A percentile compares a stretch with the other conserved stretches of the same genome.
phyloP scores from a whole-genome alignment of 2,113 vertebrate genomes.

The Prietella phreatophila region DNA sequence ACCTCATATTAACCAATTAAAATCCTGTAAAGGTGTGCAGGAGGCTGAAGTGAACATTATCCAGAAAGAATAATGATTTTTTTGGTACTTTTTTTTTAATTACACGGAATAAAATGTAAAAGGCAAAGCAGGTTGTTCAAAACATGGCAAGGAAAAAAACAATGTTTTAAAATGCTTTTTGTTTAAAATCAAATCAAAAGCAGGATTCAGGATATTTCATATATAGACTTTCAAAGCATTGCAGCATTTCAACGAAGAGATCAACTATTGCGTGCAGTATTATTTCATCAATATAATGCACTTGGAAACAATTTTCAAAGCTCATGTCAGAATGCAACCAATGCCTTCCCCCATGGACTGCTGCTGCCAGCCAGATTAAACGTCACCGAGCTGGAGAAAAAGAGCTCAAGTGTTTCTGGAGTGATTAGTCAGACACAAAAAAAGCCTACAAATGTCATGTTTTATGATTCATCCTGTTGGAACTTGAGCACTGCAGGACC shows the following conservation, averaged over 20 bases:
- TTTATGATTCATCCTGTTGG: constrained; percentile 50
- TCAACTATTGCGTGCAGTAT: neutral
- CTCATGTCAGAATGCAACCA: neutral
- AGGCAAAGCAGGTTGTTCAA: neutral
- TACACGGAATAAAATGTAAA: neutral
- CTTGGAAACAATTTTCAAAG: neutral
- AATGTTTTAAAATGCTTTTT: neutral
- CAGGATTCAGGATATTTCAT: neutral
- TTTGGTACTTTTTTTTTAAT: neutral
- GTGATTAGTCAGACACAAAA: neutral
- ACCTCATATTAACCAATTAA: constrained; percentile 6
- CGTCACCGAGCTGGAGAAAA: neutral
- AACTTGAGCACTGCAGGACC: constrained; percentile 23
- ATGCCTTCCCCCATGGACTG: neutral
- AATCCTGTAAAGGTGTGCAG: constrained; percentile 11
- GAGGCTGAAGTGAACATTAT: constrained; percentile 1
- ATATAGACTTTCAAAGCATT: neutral
- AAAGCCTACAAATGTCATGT: constrained; percentile 44
- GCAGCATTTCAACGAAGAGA: neutral
- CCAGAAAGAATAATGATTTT: neutral
- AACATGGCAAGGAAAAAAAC: neutral
- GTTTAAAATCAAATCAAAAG: neutral
- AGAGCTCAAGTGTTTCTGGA: constrained; percentile 29
- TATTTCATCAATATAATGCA: neutral
- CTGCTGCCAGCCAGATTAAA: neutral